A percentile compares a stretch with the other conserved stretches of the same genome.
Conservation (phyloP, 2,113 vertebrate species). For the Andinoacara biseriatus region DNA sequence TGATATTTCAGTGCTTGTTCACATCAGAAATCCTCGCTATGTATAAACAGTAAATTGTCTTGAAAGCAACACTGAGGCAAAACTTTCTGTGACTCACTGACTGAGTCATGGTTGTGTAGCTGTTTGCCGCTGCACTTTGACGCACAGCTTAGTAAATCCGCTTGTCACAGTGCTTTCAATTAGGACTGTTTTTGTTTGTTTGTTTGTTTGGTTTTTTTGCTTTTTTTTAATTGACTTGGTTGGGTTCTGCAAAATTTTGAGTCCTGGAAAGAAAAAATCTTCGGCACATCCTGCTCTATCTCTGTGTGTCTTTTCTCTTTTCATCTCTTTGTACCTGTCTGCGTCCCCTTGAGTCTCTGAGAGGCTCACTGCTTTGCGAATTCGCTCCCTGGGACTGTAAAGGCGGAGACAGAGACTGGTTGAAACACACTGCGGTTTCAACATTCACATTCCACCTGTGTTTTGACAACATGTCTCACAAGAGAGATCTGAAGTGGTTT, state of each 20-base stretch:
- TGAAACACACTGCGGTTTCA: slow-evolving; percentile 68
- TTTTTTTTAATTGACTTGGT: not conserved
- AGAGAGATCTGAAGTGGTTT: slow-evolving; percentile 77
- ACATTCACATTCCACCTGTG: slow-evolving; percentile 72
- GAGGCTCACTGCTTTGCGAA: slow-evolving; percentile 48
- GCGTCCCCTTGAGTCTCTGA: slow-evolving; percentile 43
- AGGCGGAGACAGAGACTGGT: slow-evolving; percentile 69
- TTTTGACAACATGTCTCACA: slow-evolving; percentile 83
- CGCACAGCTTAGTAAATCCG: not conserved
- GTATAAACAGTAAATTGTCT: slow-evolving; percentile 48
- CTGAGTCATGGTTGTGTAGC: not conserved
- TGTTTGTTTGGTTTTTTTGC: not conserved
- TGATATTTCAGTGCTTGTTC: slow-evolving; percentile 34
- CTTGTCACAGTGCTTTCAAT: slow-evolving; percentile 8
- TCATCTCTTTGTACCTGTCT: slow-evolving; percentile 55
- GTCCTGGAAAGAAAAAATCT: not conserved
- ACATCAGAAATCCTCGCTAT: not conserved
- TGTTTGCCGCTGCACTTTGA: not conserved
- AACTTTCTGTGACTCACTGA: slow-evolving; percentile 10
- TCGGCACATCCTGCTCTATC: slow-evolving; percentile 1
- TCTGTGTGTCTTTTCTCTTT: slow-evolving; percentile 26
- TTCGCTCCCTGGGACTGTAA: slow-evolving; percentile 52
- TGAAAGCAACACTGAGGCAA: slow-evolving; percentile 15
- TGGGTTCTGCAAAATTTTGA: slow-evolving; percentile 2
- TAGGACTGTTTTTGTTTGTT: not conserved